Conservation (phyloP, 2,113 vertebrate species). For the Hydrolagus affinis region DNA sequence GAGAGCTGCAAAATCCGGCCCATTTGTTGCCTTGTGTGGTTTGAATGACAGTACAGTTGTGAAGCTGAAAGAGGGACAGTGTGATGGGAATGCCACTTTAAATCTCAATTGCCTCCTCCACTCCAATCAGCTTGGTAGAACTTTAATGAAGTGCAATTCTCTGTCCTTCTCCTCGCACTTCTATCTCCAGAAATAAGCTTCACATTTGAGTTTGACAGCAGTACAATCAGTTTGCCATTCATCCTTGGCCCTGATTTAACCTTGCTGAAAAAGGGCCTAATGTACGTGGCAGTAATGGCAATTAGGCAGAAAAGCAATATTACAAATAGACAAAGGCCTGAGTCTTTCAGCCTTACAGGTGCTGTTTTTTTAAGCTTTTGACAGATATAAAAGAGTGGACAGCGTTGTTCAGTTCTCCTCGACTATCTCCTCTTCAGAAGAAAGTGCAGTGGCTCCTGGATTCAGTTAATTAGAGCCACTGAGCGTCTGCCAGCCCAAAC, state of each 20-base stretch:
- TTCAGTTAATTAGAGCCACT: constrained; percentile 75
- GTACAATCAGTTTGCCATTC: constrained; percentile 99
- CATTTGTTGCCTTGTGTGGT: constrained; percentile 68
- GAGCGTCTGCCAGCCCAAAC: constrained; percentile 46
- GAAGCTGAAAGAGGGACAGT: constrained; percentile 76
- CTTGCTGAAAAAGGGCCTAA: constrained; percentile 88
- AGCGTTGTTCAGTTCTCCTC: constrained; percentile 71
- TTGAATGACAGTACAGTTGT: constrained; percentile 68
- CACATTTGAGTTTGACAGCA: constrained; percentile 99
- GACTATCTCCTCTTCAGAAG: constrained; percentile 68
- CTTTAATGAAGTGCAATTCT: constrained; percentile 99
- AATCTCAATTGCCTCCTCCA: constrained; percentile 99
- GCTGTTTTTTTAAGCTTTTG: constrained; percentile 58
- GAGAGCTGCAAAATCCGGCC: constrained; percentile 76
- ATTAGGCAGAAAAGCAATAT: constrained; percentile 97
- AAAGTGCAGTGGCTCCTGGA: constrained; percentile 71
- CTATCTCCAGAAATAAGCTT: constrained; percentile 93
- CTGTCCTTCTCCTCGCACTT: constrained; percentile 85
- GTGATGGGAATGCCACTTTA: constrained; percentile 99
- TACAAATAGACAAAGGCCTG: constrained; percentile 95
- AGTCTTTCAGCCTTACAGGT: constrained; percentile 90
- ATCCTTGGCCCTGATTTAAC: constrained; percentile 96
- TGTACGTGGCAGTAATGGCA: constrained; percentile 84
- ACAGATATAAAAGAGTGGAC: constrained; percentile 64
- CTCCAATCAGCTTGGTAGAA: constrained; percentile 99